Base-by-base conservation (phyloP, 2,113 vertebrate species). In the Epinephelus moara region DNA sequence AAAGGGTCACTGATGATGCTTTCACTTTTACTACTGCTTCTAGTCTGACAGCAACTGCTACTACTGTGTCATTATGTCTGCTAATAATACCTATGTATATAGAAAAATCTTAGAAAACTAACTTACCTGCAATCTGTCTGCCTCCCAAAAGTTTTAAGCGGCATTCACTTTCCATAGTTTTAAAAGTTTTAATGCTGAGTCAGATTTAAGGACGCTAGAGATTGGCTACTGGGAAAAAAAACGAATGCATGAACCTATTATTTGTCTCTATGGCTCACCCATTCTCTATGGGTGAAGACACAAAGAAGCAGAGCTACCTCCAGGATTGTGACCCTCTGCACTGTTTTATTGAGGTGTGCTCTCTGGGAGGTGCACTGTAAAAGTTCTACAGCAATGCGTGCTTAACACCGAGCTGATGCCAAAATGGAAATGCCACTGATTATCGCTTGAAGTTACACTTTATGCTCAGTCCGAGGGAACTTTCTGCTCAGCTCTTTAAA, bases 401-500 rank as follows among this genome's bases (percentile, higher is more conserved):
- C 23, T 67, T 33, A 40, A 56, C 4, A n/a, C 13, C 27, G 80
- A 18, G 9, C n/a, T 67, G 25, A 62, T 37, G 63, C 47, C 49
- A 49, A n/a, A 40, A 70, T 49, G 11, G 45, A 23, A 56, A 68
- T 30, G 17, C 42, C 23, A 80, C 63, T 47, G 40, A 57, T 80
- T 63, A 4, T 21, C 23, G 27, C 56, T 57, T 72, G 17, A 40
- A 53, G 11, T 47, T 18, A 0, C 0, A n/a, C 27, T 10, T 55
- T 4, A 11, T 27, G 17, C 18, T 60, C 30, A 10, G 4, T 13
- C 11, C 4, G 15, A 25, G 21, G 11, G 27, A 78, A 62, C 47
- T 47, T 75, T 70, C 23, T 63, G 62, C 25, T 7, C 56, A 37
- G 23, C 72, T 64, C 9, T 60, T 78, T 30, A 61, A 72, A 30